A percentile compares a stretch with the other conserved stretches of the same genome.
Conservation (phyloP, 2,797 vertebrate species). For the Melanotaenia maccullochi region DNA sequence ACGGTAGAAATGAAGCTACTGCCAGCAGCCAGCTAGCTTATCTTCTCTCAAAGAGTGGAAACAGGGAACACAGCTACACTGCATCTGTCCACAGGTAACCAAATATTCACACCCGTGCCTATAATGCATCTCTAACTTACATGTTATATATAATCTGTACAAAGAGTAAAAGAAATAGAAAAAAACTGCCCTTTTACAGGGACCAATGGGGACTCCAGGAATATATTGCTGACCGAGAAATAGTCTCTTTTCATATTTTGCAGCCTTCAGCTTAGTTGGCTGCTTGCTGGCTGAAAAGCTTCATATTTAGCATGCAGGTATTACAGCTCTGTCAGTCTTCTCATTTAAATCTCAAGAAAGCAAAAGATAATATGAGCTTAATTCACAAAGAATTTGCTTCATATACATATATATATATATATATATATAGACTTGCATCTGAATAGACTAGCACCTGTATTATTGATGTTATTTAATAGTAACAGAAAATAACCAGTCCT, state of each 20-base stretch:
- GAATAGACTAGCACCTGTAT: background rate
- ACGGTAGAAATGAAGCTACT: constrained; percentile 25
- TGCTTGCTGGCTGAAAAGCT: background rate
- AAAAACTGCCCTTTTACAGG: constrained; percentile 5
- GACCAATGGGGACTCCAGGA: background rate
- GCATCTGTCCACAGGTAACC: constrained; percentile 15
- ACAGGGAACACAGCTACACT: background rate
- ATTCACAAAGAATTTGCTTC: background rate
- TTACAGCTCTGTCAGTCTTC: background rate
- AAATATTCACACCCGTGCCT: constrained; percentile 8
- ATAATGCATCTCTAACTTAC: constrained; percentile 10
- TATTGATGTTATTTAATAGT: background rate
- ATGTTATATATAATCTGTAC: constrained; percentile 4
- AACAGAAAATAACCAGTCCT: constrained; percentile 1
- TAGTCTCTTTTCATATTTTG: background rate
- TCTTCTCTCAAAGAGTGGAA: constrained; percentile 19
- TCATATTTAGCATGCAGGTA: background rate
- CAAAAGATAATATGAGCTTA: background rate
- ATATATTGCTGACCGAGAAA: constrained; percentile 2
- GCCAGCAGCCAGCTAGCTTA: constrained; percentile 31
- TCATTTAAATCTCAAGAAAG: background rate
- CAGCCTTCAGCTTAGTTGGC: background rate
- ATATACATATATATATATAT: background rate
- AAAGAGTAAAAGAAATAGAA: constrained; percentile 10
- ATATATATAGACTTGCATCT: background rate